Conservation (phyloP, 2,888 invertebrate genomes). For the Sylvicola cinctus region DNA sequence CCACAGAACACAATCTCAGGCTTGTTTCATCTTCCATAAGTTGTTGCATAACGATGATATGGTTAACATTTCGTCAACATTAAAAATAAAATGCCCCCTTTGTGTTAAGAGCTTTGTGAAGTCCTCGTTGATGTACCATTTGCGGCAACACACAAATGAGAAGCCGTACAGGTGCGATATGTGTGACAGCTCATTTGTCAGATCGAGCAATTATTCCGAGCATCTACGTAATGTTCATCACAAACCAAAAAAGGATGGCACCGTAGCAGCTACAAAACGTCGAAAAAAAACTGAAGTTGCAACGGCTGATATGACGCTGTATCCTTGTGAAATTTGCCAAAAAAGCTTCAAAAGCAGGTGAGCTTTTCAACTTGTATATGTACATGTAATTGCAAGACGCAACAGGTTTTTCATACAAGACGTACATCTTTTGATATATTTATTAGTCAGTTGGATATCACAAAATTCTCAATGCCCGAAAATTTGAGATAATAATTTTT, state of each 20-base stretch:
- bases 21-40: slow-evolving; percentile 54
- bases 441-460: too few species aligned
- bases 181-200: slow-evolving; percentile 42
- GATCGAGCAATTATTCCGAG: slow-evolving; percentile 39
- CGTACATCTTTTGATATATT: too few species aligned
- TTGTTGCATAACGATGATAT: slow-evolving; percentile 33
- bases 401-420: too few species aligned
- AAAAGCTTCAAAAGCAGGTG: slow-evolving; percentile 4
- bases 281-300: too few species aligned
- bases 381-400: too few species aligned
- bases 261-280: too few species aligned
- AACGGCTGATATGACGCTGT: slow-evolving; percentile 5
- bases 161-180: slow-evolving; percentile 41
- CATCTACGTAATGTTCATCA: slow-evolving; percentile 35
- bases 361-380: too few species aligned
- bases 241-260: slow-evolving; percentile 9
- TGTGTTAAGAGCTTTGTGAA: slow-evolving; percentile 45
- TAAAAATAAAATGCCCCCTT: slow-evolving; percentile 41
- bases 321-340: slow-evolving; percentile 2
- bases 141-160: slow-evolving; percentile 54
- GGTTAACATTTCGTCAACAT: slow-evolving; percentile 13
- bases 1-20: slow-evolving; percentile 32
- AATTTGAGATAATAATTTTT: too few species aligned
- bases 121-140: slow-evolving; percentile 42
- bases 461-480: too few species aligned